phyloP scores from a whole-genome alignment of 2,113 vertebrate genomes.

The Percopsis transmontana region DNA sequence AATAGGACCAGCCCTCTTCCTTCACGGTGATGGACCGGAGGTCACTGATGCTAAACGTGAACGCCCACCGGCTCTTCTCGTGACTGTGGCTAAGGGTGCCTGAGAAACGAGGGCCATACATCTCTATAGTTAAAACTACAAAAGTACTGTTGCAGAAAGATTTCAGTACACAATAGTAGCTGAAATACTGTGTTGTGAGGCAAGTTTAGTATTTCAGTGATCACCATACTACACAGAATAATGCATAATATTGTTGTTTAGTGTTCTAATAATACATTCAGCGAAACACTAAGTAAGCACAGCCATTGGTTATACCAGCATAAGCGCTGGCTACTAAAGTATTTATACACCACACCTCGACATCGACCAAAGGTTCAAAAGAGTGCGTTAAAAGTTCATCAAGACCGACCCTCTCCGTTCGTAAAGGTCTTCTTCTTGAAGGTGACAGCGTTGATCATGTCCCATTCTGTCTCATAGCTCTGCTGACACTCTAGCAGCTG shows the following conservation, averaged over 20 bases:
- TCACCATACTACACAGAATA: too few relatives aligned
- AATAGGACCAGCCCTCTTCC: constrained; percentile 88
- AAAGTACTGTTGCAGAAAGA: too few relatives aligned
- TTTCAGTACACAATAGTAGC: too few relatives aligned
- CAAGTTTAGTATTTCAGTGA: too few relatives aligned
- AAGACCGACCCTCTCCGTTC: constrained; percentile 83
- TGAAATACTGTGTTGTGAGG: too few relatives aligned
- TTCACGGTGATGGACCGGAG: constrained; percentile 88
- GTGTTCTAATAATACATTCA: too few relatives aligned
- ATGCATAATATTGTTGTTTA: too few relatives aligned
- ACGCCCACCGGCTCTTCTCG: constrained; percentile 86
- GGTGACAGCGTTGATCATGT: constrained; percentile 92
- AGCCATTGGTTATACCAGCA: too few relatives aligned
- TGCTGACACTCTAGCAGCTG: constrained; percentile 80
- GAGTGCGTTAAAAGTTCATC: not conserved
- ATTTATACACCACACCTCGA: too few relatives aligned
- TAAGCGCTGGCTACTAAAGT: too few relatives aligned
- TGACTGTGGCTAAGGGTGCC: constrained; percentile 64
- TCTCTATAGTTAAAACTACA: too few relatives aligned
- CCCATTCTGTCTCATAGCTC: constrained; percentile 96
- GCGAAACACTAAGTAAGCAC: too few relatives aligned
- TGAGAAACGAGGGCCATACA: constrained; percentile 25
- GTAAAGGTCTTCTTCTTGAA: constrained; percentile 86
- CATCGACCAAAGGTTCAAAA: not conserved
- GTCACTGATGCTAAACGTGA: constrained; percentile 88